Percentiles rank a stretch among this genome's conserved stretches.
Conservation (phyloP, 2,113 vertebrate species). For the Pogona vitticeps region DNA sequence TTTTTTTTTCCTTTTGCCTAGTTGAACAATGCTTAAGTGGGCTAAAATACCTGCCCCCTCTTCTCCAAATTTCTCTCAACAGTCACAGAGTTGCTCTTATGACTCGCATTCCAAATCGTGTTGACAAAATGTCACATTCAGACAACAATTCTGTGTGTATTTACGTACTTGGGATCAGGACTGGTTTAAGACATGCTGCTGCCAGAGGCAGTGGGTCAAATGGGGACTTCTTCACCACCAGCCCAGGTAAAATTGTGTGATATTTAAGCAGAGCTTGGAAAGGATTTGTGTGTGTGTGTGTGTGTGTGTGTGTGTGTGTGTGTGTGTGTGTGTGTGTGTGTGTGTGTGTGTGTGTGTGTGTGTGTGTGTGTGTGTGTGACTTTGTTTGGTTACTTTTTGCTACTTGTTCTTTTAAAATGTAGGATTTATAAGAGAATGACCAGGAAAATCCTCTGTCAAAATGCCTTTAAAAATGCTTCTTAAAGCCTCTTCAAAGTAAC, state of each 20-base stretch:
- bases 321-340: no score
- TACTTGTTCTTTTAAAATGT: no score
- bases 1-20: constrained; percentile 50
- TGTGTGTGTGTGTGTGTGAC: no score
- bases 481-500: no score
- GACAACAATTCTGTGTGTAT: not conserved
- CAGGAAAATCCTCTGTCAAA: no score
- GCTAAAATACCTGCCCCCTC: constrained; percentile 17
- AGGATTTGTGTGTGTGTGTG: no score
- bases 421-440: no score
- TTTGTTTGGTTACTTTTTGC: no score
- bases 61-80: constrained; percentile 48
- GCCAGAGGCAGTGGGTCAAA: not conserved
- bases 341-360: no score
- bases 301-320: no score
- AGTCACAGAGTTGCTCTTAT: constrained; percentile 38
- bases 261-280: not conserved
- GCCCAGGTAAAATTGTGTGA: not conserved
- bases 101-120: constrained; percentile 46
- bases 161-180: not conserved
- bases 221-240: not conserved
- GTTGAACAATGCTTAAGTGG: constrained; percentile 40
- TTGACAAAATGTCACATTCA: constrained; percentile 60
- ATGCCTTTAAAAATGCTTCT: no score
- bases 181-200: not conserved